Evolutionary conservation across 2,113 vertebrate genomes (phyloP).

Genomic region (Aramus guarauna): DNA sequence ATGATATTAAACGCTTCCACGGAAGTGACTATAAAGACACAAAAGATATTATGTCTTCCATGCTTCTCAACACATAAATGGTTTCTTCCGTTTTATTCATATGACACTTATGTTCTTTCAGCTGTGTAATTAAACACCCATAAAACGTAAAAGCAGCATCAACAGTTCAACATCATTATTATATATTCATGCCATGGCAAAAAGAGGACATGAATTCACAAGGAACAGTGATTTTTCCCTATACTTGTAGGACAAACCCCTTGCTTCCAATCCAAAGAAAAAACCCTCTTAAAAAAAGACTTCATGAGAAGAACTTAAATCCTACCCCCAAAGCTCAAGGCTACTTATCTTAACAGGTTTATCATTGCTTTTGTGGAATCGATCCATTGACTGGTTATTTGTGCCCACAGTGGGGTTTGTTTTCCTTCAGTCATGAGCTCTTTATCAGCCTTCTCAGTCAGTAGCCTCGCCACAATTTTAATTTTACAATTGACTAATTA

Average conservation of each 20-base stretch:
- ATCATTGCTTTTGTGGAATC: not conserved
- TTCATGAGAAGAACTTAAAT: not conserved
- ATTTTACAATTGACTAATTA: not conserved
- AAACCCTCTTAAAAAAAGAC: not conserved
- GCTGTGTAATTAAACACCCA: slow-evolving; percentile 35
- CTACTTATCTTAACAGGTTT: not conserved
- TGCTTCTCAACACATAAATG: slow-evolving; percentile 30
- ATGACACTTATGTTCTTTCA: slow-evolving; percentile 30
- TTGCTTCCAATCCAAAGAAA: not conserved
- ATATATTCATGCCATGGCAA: not conserved
- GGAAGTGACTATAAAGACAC: slow-evolving; percentile 21
- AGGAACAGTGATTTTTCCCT: not conserved
- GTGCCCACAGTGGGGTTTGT: not conserved
- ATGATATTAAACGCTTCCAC: not conserved
- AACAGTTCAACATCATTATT: slow-evolving; percentile 5
- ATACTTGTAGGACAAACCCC: not conserved
- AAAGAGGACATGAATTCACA: not conserved
- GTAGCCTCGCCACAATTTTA: not conserved
- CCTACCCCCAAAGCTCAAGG: not conserved
- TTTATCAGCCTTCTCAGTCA: not conserved
- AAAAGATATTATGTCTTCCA: slow-evolving; percentile 10
- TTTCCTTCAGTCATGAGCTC: not conserved
- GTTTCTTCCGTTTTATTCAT: slow-evolving; percentile 38
- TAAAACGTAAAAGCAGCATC: slow-evolving; percentile 17
- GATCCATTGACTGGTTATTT: not conserved